Conservation (phyloP, 2,888 invertebrate genomes). For the Brenthis ino region DNA sequence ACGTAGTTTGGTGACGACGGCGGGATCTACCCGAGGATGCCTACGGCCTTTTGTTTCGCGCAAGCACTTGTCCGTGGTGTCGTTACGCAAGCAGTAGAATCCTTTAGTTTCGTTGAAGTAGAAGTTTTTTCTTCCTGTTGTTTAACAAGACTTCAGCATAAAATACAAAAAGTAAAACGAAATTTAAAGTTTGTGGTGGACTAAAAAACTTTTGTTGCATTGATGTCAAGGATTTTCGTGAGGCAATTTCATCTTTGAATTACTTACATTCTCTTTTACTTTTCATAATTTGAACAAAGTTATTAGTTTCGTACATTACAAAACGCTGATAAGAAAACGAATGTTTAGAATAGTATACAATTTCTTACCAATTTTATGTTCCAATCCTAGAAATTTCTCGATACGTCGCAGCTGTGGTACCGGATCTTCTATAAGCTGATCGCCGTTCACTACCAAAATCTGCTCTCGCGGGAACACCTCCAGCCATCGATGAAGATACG, state of each 20-base stretch:
- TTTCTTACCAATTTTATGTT: conserved; percentile 75
- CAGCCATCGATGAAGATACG: conserved; percentile 95
- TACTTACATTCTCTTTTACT: not conserved
- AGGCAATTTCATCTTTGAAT: conserved; percentile 23
- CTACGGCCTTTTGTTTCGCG: conserved; percentile 90
- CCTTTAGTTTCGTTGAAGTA: conserved; percentile 98
- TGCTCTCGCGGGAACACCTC: conserved; percentile 95
- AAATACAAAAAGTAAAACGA: conserved; percentile 29
- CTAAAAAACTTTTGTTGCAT: conserved; percentile 29
- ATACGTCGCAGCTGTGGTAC: conserved; percentile 93
- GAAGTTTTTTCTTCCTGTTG: conserved; percentile 90
- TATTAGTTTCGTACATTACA: no score
- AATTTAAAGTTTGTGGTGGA: conserved; percentile 22
- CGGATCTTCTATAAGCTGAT: conserved; percentile 94
- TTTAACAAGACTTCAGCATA: conserved; percentile 32
- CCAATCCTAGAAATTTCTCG: conserved; percentile 92
- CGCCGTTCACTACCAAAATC: conserved; percentile 97
- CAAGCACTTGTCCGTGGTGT: conserved; percentile 92
- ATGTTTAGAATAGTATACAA: not conserved
- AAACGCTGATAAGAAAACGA: not conserved
- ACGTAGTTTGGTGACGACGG: conserved; percentile 89
- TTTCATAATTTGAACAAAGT: no score
- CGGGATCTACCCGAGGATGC: conserved; percentile 92
- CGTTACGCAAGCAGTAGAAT: conserved; percentile 95
- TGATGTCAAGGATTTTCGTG: conserved; percentile 32